Percentiles rank a stretch among this genome's conserved stretches.
Evolutionary conservation across 2,797 vertebrate genomes (phyloP).

Genomic region (Paedocypris micromegethes): DNA sequence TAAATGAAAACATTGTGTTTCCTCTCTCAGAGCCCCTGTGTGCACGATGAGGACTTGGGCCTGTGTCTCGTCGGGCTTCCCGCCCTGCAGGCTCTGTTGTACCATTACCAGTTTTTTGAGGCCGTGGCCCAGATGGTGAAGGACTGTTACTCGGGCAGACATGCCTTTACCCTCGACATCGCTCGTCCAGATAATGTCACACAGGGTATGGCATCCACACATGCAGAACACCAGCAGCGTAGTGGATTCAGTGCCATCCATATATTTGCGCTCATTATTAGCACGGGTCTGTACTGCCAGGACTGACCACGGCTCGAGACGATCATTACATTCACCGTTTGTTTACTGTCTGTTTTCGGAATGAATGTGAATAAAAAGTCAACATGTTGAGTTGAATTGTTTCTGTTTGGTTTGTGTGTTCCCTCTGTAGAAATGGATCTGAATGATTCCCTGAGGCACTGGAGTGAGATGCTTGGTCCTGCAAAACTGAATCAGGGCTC

Average conservation of each 20-base stretch:
- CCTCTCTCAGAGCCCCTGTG: conserved; percentile 77
- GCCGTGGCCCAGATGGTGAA: conserved; percentile 75
- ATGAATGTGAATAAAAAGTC: too few relatives aligned
- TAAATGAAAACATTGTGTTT: background rate
- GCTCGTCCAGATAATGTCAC: conserved; percentile 41
- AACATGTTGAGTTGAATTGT: too few relatives aligned
- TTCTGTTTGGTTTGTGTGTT: conserved; percentile 2
- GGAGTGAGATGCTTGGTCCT: conserved; percentile 60
- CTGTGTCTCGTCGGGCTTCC: conserved; percentile 81
- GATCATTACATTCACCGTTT: background rate
- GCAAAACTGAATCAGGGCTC: conserved; percentile 66
- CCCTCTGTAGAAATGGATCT: conserved; percentile 62
- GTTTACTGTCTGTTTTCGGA: background rate
- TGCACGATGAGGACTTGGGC: conserved; percentile 87
- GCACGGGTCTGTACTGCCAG: conserved; percentile 1
- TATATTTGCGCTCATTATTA: conserved; percentile 13
- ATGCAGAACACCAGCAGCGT: conserved; percentile 1
- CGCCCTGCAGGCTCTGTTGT: conserved; percentile 82
- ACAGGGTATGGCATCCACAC: conserved; percentile 32
- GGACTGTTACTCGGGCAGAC: conserved; percentile 75
- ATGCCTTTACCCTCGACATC: conserved; percentile 66
- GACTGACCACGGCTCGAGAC: background rate
- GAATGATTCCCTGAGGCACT: conserved; percentile 77
- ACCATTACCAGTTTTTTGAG: conserved; percentile 90
- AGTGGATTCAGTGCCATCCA: conserved; percentile 20